Percentiles rank a stretch among this genome's conserved stretches.
Conservation (phyloP, 2,888 invertebrate species). For the Eupelmus urozonus region DNA sequence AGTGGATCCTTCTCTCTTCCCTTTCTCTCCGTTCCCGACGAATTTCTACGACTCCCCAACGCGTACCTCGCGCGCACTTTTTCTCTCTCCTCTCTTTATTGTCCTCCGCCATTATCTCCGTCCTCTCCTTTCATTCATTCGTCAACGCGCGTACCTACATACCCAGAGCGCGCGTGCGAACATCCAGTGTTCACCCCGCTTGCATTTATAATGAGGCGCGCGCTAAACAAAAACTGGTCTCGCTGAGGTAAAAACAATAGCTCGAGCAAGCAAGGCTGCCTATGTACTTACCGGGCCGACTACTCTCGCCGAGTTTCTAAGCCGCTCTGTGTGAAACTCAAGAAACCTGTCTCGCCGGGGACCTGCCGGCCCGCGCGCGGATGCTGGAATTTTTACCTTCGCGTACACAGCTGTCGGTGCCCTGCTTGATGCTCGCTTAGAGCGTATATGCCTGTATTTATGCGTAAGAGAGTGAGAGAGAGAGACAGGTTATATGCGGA, state of each 20-base stretch:
- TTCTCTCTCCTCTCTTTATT: constrained; percentile 19
- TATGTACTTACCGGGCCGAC: too few species aligned
- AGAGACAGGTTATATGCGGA: neutral
- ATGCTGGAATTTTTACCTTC: constrained; percentile 6
- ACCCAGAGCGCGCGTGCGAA: constrained; percentile 54
- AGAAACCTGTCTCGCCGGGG: constrained; percentile 52
- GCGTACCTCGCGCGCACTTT: neutral
- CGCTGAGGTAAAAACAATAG: constrained; percentile 74
- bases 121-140: constrained; percentile 1
- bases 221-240: constrained; percentile 75
- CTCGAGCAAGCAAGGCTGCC: constrained; percentile 59
- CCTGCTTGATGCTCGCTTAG: too few species aligned
- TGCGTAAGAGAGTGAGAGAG: constrained; percentile 15
- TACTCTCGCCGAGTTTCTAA: too few species aligned
- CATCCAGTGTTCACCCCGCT: constrained; percentile 60
- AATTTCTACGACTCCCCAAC: constrained; percentile 5
- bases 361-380: constrained; percentile 24
- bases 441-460: constrained; percentile 30
- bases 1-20: neutral
- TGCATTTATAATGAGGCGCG: constrained; percentile 73
- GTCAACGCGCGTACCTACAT: neutral
- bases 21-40: constrained; percentile 11
- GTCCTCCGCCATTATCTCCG: constrained; percentile 32
- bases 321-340: constrained; percentile 38
- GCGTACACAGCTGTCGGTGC: constrained; percentile 1